Evolutionary conservation across 2,888 invertebrate genomes (phyloP).

Genomic region (Anoplius nigerrimus): DNA sequence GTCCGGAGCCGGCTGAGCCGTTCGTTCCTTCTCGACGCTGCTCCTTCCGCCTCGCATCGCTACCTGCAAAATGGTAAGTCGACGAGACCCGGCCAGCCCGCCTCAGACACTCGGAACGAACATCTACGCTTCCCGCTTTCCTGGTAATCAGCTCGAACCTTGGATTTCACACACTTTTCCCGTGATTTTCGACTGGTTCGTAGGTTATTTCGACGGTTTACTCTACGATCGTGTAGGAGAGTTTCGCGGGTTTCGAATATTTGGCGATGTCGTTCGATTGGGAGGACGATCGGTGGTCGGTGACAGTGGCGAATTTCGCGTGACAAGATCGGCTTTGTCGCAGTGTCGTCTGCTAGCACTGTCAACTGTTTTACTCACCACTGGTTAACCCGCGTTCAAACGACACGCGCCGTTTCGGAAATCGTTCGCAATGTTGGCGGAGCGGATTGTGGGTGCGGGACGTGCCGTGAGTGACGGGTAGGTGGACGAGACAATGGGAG

Average conservation of each 20-base stretch:
- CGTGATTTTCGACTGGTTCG: too few relatives aligned
- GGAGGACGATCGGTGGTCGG: too few relatives aligned
- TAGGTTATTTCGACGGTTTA: too few relatives aligned
- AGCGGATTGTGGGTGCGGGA: not conserved
- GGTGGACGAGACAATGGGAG: not conserved
- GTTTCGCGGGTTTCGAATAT: too few relatives aligned
- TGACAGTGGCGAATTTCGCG: slow-evolving; percentile 2
- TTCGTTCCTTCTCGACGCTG: slow-evolving; percentile 33
- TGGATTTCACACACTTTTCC: too few relatives aligned
- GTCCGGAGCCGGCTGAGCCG: slow-evolving; percentile 60
- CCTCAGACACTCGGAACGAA: too few relatives aligned
- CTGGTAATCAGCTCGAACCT: too few relatives aligned
- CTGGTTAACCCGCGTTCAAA: slow-evolving; percentile 9
- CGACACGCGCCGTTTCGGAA: not conserved
- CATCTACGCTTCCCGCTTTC: too few relatives aligned
- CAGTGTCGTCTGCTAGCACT: slow-evolving; percentile 23
- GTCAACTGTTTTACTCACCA: slow-evolving; percentile 27
- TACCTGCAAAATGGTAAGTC: slow-evolving; percentile 66
- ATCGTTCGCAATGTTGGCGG: not conserved
- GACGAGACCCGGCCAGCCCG: too few relatives aligned
- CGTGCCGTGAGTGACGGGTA: not conserved
- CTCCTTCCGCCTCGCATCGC: slow-evolving; percentile 35
- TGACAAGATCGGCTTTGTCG: slow-evolving; percentile 3
- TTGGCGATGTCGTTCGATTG: too few relatives aligned
- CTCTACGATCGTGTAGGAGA: too few relatives aligned